These are phyloP conservation scores for Coptodon rendalli DNA, from an alignment of 2,113 vertebrate genomes.

Conservation along the genomic window DNA sequence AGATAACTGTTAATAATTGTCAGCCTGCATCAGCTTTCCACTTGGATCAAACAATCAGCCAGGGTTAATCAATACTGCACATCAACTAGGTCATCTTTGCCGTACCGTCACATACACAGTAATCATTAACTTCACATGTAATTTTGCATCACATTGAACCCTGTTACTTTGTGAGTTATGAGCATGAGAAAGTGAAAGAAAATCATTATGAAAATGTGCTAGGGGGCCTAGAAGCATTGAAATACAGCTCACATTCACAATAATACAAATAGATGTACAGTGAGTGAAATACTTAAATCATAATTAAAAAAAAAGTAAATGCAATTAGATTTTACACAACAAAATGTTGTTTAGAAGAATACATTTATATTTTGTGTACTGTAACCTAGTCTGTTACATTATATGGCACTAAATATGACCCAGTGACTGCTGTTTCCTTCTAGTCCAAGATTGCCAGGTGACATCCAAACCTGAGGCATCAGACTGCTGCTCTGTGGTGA, in stretches of 20 bases:
- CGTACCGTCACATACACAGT: background rate
- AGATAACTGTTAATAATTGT: slow-evolving; percentile 17
- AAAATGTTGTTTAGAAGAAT: background rate
- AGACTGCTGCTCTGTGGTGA: slow-evolving; percentile 58
- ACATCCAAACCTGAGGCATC: slow-evolving; percentile 27
- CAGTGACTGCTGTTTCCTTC: background rate
- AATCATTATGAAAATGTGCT: background rate
- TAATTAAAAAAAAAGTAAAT: accelerated
- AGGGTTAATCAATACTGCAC: background rate
- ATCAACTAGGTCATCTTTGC: slow-evolving; percentile 14
- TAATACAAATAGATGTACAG: background rate
- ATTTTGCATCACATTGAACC: background rate
- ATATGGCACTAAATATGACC: background rate
- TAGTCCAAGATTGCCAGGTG: slow-evolving; percentile 26
- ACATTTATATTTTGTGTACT: background rate
- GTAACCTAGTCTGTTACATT: background rate
- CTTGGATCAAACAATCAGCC: background rate
- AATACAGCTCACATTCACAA: background rate
- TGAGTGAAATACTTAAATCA: background rate
- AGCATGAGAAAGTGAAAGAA: background rate
- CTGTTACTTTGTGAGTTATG: background rate
- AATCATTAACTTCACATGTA: slow-evolving; percentile 25
- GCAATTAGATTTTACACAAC: background rate
- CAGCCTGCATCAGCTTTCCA: background rate
- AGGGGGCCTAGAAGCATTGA: background rate